Conservation (phyloP, 1,140 invertebrate species). For the Pseudomyrmex dendroicus region DNA sequence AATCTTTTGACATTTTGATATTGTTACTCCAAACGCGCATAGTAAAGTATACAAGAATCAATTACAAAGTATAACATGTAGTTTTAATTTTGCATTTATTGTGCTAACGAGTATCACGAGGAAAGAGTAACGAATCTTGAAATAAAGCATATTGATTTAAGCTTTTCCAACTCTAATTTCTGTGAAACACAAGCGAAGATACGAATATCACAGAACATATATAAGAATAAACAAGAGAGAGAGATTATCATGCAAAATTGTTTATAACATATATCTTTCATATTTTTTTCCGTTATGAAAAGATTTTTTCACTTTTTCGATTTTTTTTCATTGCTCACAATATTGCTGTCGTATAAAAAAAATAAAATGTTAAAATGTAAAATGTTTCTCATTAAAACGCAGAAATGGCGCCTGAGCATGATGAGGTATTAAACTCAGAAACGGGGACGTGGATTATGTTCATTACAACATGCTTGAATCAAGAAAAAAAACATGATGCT, state of each 20-base stretch:
- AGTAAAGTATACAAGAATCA: no score
- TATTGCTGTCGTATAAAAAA: neutral
- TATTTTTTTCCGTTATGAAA: neutral
- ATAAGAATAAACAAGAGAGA: neutral
- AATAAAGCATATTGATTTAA: conserved; percentile 6
- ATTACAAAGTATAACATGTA: no score
- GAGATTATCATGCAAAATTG: conserved; percentile 17
- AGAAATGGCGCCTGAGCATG: neutral
- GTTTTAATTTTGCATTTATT: neutral
- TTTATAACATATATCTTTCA: neutral
- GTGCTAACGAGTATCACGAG: neutral
- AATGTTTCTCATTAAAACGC: neutral
- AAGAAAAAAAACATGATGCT: neutral
- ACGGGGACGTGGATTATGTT: neutral
- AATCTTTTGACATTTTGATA: no score
- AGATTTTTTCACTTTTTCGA: neutral
- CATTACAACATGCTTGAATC: neutral
- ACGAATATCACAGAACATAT: conserved; percentile 7
- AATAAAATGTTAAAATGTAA: neutral
- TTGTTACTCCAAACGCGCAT: no score
- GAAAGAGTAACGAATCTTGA: neutral
- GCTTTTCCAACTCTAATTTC: conserved; percentile 5
- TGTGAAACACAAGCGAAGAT: no score
- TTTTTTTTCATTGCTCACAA: neutral
- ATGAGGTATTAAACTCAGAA: conserved; percentile 2